phyloP scores from a whole-genome alignment of 2,888 invertebrate genomes.

The Drosophila borealis region DNA sequence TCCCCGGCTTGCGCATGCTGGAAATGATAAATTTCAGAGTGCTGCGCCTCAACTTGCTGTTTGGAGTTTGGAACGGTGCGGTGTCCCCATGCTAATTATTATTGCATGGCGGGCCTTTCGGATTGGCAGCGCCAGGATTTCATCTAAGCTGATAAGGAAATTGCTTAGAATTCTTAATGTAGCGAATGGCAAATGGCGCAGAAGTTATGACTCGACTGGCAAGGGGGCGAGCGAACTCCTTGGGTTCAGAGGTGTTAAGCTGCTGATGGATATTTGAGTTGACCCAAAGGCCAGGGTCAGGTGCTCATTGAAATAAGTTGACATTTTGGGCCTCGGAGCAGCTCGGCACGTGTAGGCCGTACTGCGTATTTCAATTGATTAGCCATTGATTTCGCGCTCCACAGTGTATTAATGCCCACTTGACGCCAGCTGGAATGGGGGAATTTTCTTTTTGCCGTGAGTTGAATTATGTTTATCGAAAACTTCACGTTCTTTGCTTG shows the following conservation, averaged over 20 bases:
- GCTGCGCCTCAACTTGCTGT: neutral
- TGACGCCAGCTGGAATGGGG: neutral
- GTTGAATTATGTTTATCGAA: slow-evolving; percentile 24
- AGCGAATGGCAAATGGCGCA: slow-evolving; percentile 66
- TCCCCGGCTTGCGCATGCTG: slow-evolving; percentile 30
- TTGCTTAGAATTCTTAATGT: slow-evolving; percentile 72
- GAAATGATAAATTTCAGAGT: slow-evolving; percentile 67
- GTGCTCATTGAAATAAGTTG: slow-evolving; percentile 59
- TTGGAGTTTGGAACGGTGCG: slow-evolving; percentile 29
- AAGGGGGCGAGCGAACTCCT: slow-evolving; percentile 4
- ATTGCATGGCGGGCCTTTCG: slow-evolving; percentile 44
- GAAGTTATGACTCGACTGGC: slow-evolving; percentile 52
- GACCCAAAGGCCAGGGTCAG: slow-evolving; percentile 18
- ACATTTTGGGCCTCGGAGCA: slow-evolving; percentile 36
- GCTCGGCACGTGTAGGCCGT: slow-evolving; percentile 37
- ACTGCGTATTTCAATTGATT: slow-evolving; percentile 54
- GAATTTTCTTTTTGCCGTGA: neutral
- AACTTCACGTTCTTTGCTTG: slow-evolving; percentile 10
- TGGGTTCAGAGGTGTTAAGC: slow-evolving; percentile 64
- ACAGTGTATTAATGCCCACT: slow-evolving; percentile 31
- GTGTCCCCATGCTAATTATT: slow-evolving; percentile 73
- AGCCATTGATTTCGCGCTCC: slow-evolving; percentile 41
- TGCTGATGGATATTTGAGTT: slow-evolving; percentile 61
- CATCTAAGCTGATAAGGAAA: slow-evolving; percentile 79
- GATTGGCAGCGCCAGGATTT: slow-evolving; percentile 55